These are phyloP conservation scores for Nymphalis urticae DNA, from an alignment of 2,888 invertebrate species.

Conservation along the genomic window DNA sequence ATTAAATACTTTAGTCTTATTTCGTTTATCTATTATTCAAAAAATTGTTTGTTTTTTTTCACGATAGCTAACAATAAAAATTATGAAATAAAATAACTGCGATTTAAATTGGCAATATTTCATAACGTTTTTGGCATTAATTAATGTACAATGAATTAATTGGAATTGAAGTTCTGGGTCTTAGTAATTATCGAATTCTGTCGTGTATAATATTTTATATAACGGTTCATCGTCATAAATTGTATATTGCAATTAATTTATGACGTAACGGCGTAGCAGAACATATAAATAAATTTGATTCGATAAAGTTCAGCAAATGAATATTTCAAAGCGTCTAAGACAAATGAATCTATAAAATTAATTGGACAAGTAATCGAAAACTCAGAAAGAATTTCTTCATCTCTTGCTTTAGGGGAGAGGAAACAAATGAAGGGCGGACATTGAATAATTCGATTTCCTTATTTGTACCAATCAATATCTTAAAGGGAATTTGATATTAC, in stretches of 20 bases:
- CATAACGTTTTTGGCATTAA: constrained; percentile 5
- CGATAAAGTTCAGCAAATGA: constrained; percentile 37
- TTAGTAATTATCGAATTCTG: background rate
- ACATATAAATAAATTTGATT: constrained; percentile 16
- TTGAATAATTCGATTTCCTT: constrained; percentile 82
- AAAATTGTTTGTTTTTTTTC: background rate
- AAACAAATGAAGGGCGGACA: constrained; percentile 81
- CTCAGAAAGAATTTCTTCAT: constrained; percentile 81
- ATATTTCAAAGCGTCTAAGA: constrained; percentile 73
- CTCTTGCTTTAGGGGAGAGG: constrained; percentile 74
- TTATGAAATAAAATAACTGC: background rate
- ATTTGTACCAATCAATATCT: constrained; percentile 80
- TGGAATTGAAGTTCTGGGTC: constrained; percentile 4
- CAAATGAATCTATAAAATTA: constrained; percentile 82
- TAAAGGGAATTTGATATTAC: constrained; percentile 70
- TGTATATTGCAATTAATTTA: constrained; percentile 8
- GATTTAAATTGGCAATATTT: background rate
- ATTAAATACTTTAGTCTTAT: background rate
- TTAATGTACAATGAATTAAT: background rate
- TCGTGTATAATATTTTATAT: constrained; percentile 6
- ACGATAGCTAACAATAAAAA: background rate
- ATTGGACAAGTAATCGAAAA: constrained; percentile 82
- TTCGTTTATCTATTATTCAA: background rate
- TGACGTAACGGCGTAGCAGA: background rate
- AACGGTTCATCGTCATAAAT: constrained; percentile 4